These are phyloP conservation scores for Rynchops niger DNA, from an alignment of 2,113 vertebrate species.

Conservation along the genomic window DNA sequence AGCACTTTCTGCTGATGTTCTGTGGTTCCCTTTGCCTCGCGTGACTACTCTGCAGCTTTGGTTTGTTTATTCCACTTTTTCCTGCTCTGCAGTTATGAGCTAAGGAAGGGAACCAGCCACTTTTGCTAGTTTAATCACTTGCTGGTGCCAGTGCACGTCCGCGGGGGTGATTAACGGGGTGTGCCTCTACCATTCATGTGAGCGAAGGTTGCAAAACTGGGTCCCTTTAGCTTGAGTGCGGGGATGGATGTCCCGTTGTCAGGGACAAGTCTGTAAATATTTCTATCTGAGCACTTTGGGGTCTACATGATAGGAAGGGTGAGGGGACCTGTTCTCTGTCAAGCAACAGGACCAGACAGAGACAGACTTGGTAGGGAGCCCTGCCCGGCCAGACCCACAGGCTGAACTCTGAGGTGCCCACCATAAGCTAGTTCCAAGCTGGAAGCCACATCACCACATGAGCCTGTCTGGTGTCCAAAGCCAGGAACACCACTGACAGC, in stretches of 20 bases:
- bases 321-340: neutral
- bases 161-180: accelerated
- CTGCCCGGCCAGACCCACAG: neutral
- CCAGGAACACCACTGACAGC: neutral
- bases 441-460: neutral
- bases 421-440: neutral
- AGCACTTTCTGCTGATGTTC: conserved; percentile 56
- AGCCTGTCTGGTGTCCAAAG: neutral
- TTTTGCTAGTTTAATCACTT: neutral
- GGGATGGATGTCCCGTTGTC: accelerated
- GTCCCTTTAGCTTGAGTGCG: neutral
- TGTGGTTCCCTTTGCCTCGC: conserved; percentile 21
- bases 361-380: neutral
- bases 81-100: neutral
- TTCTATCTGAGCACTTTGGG: neutral
- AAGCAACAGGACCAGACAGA: neutral
- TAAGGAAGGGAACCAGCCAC: neutral
- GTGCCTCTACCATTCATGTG: neutral
- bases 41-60: neutral
- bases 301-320: neutral
- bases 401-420: neutral
- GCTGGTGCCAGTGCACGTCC: neutral
- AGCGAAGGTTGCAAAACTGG: neutral
- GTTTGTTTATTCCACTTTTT: conserved; percentile 53
- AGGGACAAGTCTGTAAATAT: neutral